phyloP scores from a whole-genome alignment of 2,113 vertebrate genomes.

The zebrafish (Danio rerio) region DNA sequence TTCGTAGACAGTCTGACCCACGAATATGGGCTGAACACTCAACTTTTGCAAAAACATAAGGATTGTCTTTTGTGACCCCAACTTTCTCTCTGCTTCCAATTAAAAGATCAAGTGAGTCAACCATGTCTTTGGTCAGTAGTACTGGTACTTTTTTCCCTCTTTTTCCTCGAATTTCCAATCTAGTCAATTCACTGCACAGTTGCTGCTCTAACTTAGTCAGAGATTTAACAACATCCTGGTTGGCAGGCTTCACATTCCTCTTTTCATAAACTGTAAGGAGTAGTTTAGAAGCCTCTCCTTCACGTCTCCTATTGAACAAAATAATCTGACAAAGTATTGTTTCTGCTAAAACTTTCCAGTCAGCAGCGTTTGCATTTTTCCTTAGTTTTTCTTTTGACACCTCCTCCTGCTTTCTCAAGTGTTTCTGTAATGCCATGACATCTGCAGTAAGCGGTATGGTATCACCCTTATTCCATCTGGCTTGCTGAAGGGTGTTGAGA shows the following conservation, averaged over 20 bases:
- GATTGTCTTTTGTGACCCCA: background rate
- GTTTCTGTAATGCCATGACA: background rate
- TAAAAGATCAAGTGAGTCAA: background rate
- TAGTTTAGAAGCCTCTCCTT: background rate
- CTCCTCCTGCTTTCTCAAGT: background rate
- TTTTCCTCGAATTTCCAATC: constrained; percentile 4
- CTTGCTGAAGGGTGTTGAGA: no score
- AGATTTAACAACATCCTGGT: background rate
- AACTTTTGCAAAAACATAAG: background rate
- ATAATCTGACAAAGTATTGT: background rate
- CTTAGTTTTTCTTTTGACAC: no score
- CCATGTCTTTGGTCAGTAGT: background rate
- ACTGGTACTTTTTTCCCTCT: constrained; percentile 12
- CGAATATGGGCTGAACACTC: background rate
- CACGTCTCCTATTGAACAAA: background rate
- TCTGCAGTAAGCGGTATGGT: no score
- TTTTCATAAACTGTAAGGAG: background rate
- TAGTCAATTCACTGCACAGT: constrained; percentile 1
- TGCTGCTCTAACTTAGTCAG: constrained; percentile 1
- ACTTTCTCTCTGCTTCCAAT: constrained; percentile 1
- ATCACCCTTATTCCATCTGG: no score
- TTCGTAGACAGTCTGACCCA: background rate
- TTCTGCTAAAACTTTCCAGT: background rate
- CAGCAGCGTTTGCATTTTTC: no score
- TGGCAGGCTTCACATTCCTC: background rate